These are phyloP conservation scores for Actias luna DNA, from an alignment of 2,888 invertebrate species.

Conservation along the genomic window DNA sequence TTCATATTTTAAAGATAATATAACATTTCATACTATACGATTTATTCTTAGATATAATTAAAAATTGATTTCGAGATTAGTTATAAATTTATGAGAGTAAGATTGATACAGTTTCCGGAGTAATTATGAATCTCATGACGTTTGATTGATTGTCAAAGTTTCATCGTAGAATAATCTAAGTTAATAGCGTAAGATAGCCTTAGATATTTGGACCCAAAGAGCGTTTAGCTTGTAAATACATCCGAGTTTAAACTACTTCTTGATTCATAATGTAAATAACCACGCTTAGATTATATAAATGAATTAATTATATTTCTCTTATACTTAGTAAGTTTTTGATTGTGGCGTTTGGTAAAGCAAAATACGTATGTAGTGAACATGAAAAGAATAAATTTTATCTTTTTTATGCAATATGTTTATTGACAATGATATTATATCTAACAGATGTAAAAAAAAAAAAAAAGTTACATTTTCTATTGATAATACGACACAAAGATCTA, in stretches of 20 bases:
- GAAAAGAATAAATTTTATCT: too few species aligned
- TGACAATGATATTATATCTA: too few species aligned
- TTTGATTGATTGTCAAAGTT: conserved; percentile 25
- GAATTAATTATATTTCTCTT: conserved; percentile 8
- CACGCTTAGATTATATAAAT: conserved; percentile 7
- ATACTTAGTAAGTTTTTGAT: conserved; percentile 15
- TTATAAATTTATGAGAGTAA: conserved; percentile 20
- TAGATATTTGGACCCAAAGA: conserved; percentile 19
- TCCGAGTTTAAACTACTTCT: neutral
- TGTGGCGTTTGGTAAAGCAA: conserved; percentile 17
- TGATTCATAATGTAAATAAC: neutral
- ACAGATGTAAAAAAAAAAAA: neutral
- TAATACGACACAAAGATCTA: neutral
- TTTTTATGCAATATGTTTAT: too few species aligned
- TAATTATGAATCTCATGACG: conserved; percentile 30
- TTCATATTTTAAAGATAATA: neutral
- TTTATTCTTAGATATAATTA: neutral
- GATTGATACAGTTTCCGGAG: conserved; percentile 29
- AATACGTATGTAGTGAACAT: too few species aligned
- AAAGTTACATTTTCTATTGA: neutral
- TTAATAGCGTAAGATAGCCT: conserved; percentile 24
- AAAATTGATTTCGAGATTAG: neutral
- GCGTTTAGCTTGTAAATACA: conserved; percentile 13
- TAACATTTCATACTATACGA: neutral
- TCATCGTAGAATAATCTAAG: conserved; percentile 23